Evolutionary conservation across 1,140 invertebrate genomes (phyloP), one percentile per base, ranked within the genome.

Genomic region (Neodiprion fabricii): DNA sequence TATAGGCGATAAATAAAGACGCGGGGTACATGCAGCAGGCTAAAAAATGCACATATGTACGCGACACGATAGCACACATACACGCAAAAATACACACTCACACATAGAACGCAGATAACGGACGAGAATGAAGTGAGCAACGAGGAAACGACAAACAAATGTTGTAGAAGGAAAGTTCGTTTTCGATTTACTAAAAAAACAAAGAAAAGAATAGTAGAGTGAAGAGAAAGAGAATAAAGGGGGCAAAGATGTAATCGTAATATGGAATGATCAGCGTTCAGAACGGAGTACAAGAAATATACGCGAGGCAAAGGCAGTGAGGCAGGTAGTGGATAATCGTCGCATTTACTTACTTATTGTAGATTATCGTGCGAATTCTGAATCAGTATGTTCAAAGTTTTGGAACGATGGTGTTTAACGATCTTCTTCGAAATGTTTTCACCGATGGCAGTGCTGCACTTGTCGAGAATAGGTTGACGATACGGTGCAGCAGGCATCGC

Each of bases 381-480:
- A 61, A 61, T 14, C n/a, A 14, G 53, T 61, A 61, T 61, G 11
- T 14, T 61, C 11, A 14, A 14, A 17, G 53, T 12, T 12, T 61
- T 61, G 53, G 53, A 14, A 17, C 53, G 53, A 9, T 61, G 53
- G 53, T 12, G 53, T 17, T 61, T 12, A 12, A 61, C 53, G 53
- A 61, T 61, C 53, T 61, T 17, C 53, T 61, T 61, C 53, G 53
- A 61, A 61, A 14, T 14, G 11, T 61, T 17, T 61, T 12, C n/a
- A 61, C n/a, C 53, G 53, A 61, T 11, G 53, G n/a, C n/a, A 61
- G 11, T 61, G 11, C 53, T 17, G 7, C 53, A 61, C 53, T 61
- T 61, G 53, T 61, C 53, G 53, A 61, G 53, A 61, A 17, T 61
- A 61, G 53, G 53, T 61, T 61, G 53, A 61, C 53, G 53, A 17